Evolutionary conservation across 2,888 invertebrate genomes (phyloP).

Genomic region (Mythimna albipuncta): DNA sequence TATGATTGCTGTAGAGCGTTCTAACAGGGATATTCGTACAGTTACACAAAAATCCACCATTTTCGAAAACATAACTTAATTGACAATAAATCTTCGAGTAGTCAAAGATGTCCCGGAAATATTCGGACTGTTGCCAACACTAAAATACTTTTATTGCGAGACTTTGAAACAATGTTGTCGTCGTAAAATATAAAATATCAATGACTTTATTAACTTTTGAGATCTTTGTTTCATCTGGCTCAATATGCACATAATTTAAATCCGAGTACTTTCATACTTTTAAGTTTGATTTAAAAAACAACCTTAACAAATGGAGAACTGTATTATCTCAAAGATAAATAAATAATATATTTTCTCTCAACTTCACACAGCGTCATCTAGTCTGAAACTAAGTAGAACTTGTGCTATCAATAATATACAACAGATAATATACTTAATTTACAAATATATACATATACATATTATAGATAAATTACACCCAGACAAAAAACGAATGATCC

Average conservation of each 20-base stretch:
- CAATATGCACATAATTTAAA: background rate
- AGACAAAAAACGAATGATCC: no score
- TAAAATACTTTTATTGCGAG: constrained; percentile 29
- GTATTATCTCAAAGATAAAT: background rate
- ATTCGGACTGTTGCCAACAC: constrained; percentile 25
- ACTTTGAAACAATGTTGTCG: constrained; percentile 29
- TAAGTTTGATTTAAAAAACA: background rate
- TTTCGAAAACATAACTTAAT: constrained; percentile 2
- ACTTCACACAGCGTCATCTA: no score
- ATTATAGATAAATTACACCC: no score
- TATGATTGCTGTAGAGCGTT: no score
- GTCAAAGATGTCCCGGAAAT: constrained; percentile 14
- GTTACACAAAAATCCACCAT: background rate
- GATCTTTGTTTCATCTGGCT: constrained; percentile 1
- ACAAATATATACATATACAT: no score
- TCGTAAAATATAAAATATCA: constrained; percentile 15
- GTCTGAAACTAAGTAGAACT: no score
- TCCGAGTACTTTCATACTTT: background rate
- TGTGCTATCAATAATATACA: no score
- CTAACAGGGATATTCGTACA: background rate
- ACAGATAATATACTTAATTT: no score
- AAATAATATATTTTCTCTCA: no score
- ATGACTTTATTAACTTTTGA: background rate
- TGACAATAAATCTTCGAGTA: constrained; percentile 19
- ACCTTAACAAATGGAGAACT: background rate